A percentile compares a stretch with the other conserved stretches of the same genome.
phyloP scores from a whole-genome alignment of 2,797 vertebrate genomes.

The Eulemur rubriventer region DNA sequence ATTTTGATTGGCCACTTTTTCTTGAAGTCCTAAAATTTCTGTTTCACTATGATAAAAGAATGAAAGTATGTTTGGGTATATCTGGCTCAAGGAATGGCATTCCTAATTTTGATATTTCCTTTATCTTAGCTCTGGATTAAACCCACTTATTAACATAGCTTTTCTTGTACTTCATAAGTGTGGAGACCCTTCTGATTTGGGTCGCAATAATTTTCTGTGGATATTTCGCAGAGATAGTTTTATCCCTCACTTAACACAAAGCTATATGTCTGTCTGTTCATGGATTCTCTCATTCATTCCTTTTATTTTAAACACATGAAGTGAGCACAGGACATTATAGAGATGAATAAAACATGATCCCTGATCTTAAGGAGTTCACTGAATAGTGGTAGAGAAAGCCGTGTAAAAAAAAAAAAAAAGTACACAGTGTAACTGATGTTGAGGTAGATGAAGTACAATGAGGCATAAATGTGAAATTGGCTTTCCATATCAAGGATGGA shows the following conservation, averaged over 20 bases:
- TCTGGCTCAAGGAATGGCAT: neutral
- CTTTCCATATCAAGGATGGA: neutral
- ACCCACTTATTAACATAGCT: neutral
- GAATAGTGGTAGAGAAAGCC: neutral
- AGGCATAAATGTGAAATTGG: neutral
- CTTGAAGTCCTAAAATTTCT: conserved; percentile 20
- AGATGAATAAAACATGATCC: neutral
- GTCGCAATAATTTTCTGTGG: conserved; percentile 7
- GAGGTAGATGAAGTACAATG: neutral
- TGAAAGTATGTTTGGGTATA: neutral
- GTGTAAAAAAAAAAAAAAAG: neutral
- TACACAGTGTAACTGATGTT: neutral
- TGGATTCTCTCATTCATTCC: neutral
- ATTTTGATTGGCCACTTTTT: neutral
- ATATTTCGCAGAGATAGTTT: neutral
- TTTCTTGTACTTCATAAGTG: neutral
- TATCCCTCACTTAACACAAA: neutral
- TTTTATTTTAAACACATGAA: neutral
- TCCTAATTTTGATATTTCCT: neutral
- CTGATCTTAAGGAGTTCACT: neutral
- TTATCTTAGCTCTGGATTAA: neutral
- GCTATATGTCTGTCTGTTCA: neutral
- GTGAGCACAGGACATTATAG: neutral
- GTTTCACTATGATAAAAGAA: conserved; percentile 30
- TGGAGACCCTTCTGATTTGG: neutral